These are phyloP conservation scores for Drosophila neotestacea DNA, from an alignment of 2,888 invertebrate species.

Conservation along the genomic window DNA sequence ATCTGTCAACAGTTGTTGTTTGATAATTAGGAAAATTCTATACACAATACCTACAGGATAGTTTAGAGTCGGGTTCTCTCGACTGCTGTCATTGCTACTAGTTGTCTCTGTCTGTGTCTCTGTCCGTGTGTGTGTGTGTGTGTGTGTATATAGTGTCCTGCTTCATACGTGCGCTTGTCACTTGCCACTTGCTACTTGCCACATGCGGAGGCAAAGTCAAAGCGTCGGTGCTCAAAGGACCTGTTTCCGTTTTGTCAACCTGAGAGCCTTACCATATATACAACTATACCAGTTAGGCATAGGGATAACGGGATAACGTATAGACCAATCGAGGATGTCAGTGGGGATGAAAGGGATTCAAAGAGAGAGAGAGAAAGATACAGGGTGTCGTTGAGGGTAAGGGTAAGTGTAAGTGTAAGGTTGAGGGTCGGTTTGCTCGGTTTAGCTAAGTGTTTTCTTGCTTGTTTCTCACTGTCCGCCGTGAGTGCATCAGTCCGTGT, in stretches of 20 bases:
- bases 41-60: too few species aligned
- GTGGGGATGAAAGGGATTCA: too few species aligned
- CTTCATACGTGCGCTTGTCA: slow-evolving; percentile 46
- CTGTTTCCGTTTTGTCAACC: slow-evolving; percentile 60
- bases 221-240: slow-evolving; percentile 65
- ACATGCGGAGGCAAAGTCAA: slow-evolving; percentile 41
- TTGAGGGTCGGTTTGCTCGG: slow-evolving; percentile 16
- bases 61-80: too few species aligned
- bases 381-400: not conserved
- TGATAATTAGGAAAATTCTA: too few species aligned
- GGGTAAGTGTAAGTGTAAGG: not conserved
- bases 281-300: slow-evolving; percentile 3
- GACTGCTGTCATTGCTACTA: too few species aligned
- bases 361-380: not conserved
- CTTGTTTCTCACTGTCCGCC: slow-evolving; percentile 21
- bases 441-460: slow-evolving; percentile 47
- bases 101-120: slow-evolving; percentile 13
- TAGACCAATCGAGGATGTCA: not conserved
- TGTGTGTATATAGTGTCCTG: slow-evolving; percentile 28
- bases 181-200: slow-evolving; percentile 39
- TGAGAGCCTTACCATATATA: slow-evolving; percentile 18
- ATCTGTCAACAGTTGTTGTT: too few species aligned
- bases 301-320: slow-evolving; percentile 13
- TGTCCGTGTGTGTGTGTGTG: slow-evolving; percentile 24
- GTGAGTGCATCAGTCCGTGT: slow-evolving; percentile 36